These are phyloP conservation scores for Xenops minutus DNA, from an alignment of 2,797 vertebrate species.

Conservation along the genomic window DNA sequence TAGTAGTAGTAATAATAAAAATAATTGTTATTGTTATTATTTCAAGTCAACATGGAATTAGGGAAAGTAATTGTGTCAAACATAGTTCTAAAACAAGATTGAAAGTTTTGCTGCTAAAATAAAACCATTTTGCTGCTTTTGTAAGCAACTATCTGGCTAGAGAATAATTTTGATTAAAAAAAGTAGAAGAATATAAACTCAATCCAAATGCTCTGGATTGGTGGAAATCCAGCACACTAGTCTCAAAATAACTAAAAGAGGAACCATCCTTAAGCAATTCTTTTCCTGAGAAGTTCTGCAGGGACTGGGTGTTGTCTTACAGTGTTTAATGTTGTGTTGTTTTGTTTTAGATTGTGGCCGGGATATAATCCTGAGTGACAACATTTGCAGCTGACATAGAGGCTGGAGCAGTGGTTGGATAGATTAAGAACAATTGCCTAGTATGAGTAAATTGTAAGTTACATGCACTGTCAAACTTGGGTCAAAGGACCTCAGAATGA, in stretches of 20 bases:
- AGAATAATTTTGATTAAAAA: neutral
- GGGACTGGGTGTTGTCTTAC: neutral
- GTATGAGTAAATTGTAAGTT: neutral
- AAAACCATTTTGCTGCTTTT: neutral
- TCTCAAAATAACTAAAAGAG: neutral
- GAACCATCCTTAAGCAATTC: neutral
- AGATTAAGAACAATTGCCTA: rapidly evolving
- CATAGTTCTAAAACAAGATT: neutral
- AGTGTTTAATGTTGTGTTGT: neutral
- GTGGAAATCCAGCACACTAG: neutral
- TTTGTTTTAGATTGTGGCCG: neutral
- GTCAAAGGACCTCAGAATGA: neutral
- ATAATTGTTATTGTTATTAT: neutral
- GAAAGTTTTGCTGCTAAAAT: neutral
- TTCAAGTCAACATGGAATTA: neutral
- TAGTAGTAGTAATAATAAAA: neutral
- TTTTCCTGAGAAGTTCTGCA: neutral
- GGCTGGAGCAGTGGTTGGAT: rapidly evolving
- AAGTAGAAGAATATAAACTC: neutral
- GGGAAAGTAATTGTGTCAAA: neutral
- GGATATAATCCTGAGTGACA: neutral
- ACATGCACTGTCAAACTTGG: neutral
- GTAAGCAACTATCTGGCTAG: neutral
- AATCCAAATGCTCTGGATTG: rapidly evolving
- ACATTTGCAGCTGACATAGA: neutral